phyloP scores from a whole-genome alignment of 2,797 vertebrate genomes.

The Falco rusticolus region DNA sequence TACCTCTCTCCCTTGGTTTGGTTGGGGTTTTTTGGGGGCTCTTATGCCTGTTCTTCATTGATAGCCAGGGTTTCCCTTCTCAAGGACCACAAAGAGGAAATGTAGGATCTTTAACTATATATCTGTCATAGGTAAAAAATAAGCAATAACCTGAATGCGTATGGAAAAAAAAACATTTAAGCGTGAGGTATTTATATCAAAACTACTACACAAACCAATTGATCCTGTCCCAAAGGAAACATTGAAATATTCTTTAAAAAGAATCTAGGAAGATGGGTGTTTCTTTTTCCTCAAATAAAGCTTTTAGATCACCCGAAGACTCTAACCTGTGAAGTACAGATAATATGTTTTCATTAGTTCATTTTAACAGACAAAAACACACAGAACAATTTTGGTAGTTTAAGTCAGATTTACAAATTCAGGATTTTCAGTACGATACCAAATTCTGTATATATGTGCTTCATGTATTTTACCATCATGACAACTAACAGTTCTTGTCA shows the following conservation, averaged over 20 bases:
- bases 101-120: background rate
- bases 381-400: background rate
- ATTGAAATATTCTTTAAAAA: background rate
- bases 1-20: background rate
- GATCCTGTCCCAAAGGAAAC: background rate
- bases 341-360: background rate
- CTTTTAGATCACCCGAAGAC: background rate
- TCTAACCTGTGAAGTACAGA: background rate
- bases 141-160: background rate
- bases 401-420: background rate
- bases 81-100: background rate
- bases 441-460: background rate
- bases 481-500: background rate
- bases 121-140: background rate
- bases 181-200: background rate
- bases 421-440: background rate
- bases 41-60: background rate
- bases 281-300: background rate
- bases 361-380: background rate
- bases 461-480: background rate
- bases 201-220: background rate
- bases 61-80: background rate
- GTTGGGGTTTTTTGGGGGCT: background rate
- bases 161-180: background rate
- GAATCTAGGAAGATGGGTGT: background rate